Conservation (phyloP, 2,797 vertebrate genomes). For the Mus caroli region DNA sequence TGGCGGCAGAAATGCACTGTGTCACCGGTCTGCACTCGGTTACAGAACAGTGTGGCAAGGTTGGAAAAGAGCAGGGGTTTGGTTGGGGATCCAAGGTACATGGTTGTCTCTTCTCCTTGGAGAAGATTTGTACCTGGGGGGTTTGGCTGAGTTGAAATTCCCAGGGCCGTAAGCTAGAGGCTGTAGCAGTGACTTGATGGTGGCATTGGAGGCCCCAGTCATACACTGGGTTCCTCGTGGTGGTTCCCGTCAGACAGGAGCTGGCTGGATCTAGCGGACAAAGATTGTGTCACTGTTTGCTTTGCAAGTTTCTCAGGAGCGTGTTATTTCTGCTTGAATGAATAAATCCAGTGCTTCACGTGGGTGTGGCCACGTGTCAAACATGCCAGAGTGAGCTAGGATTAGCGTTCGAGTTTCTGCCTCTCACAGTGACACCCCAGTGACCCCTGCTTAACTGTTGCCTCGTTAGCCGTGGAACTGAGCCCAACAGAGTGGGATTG, state of each 20-base stretch:
- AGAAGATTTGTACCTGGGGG: background rate
- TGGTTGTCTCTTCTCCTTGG: background rate
- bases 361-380: conserved; percentile 24
- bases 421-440: conserved; percentile 12
- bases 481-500: background rate
- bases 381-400: conserved; percentile 10
- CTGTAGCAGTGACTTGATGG: background rate
- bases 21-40: no score
- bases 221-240: background rate
- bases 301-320: conserved; percentile 53
- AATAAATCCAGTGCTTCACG: conserved; percentile 2
- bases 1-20: background rate
- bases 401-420: conserved; percentile 9
- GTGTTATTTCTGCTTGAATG: conserved; percentile 60
- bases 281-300: background rate
- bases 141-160: background rate
- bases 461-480: background rate
- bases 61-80: background rate
- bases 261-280: background rate
- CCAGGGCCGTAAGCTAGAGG: background rate
- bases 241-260: background rate
- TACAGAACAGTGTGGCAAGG: background rate
- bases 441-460: background rate
- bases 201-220: background rate
- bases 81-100: background rate